Evolutionary conservation across 2,797 vertebrate species (phyloP), one percentile per base, ranked within the genome.

Genomic region (Sternarchorhynchus goeldii): DNA sequence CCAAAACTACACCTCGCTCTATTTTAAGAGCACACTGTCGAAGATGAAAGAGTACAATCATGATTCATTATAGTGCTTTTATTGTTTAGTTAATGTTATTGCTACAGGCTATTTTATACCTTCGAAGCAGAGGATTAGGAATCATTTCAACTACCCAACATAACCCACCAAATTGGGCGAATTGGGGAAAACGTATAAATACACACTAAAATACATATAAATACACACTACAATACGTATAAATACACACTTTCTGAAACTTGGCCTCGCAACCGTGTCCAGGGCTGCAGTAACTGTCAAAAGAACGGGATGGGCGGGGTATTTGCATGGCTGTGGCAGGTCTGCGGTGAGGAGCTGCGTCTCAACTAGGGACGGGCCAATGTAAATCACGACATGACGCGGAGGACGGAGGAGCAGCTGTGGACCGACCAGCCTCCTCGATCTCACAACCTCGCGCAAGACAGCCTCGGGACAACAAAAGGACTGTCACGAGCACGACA

Each of bases 311-410:
- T 4, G 21, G 62, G 36, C 62, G 10, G n/a, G 64, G 36, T 14
- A 7, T 21, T 16, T 41, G 64, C 14, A 3, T 6, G 59, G 41
- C 8, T 45, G 5, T 45, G 41, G 41, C 41, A 45, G 64, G 85
- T 81, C 72, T 85, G 81, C 71, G 64, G 60, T 76, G 92, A 88
- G 92, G 90, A 89, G 90, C 90, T 87, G 94, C 94, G 92, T 95
- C 87, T 88, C 90, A 91, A 93, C 91, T 90, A 93, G 92, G 87
- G 88, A 87, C 85, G 84, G 89, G 91, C 92, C 88, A 87, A 91
- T 93, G 93, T 89, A 90, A 94, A 92, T 93, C 94, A 92, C 93
- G 87, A 88, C 91, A 85, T 86, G 83, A 93, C 92, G 83, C 85
- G 86, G 89, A 89, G 92, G 86, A 91, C 87, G 86, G 89, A 25